Conservation (phyloP, 2,113 vertebrate species). For the Notarius lentiginosus region DNA sequence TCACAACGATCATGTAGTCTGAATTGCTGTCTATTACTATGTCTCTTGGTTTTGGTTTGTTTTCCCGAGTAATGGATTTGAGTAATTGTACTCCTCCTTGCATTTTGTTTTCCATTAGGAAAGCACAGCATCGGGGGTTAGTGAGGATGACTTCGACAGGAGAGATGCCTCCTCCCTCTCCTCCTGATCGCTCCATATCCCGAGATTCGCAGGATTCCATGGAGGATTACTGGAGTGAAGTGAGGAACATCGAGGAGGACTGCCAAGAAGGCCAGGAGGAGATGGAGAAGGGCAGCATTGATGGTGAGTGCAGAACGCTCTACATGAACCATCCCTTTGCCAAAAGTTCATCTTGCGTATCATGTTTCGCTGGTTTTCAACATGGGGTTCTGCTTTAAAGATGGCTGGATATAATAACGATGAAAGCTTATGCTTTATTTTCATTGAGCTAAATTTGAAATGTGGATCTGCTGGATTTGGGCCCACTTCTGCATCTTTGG, state of each 20-base stretch:
- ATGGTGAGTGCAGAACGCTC: conserved; percentile 69
- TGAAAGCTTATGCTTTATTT: neutral
- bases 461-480: neutral
- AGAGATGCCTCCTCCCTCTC: conserved; percentile 63
- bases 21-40: neutral
- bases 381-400: neutral
- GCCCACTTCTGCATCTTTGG: neutral
- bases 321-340: neutral
- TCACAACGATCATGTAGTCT: conserved; percentile 1
- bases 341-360: neutral
- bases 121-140: conserved; percentile 69
- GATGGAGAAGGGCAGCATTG: conserved; percentile 74
- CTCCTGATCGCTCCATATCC: conserved; percentile 73
- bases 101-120: conserved; percentile 64
- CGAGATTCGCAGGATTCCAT: conserved; percentile 79
- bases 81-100: neutral
- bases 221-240: conserved; percentile 87
- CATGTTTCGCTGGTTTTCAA: neutral
- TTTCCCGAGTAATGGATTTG: neutral
- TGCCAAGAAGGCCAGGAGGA: conserved; percentile 68
- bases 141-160: conserved; percentile 82
- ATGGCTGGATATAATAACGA: conserved; percentile 7
- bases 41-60: neutral
- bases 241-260: conserved; percentile 79
- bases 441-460: neutral